phyloP scores from a whole-genome alignment of 2,888 invertebrate species.

The Drosophila lacicola region DNA sequence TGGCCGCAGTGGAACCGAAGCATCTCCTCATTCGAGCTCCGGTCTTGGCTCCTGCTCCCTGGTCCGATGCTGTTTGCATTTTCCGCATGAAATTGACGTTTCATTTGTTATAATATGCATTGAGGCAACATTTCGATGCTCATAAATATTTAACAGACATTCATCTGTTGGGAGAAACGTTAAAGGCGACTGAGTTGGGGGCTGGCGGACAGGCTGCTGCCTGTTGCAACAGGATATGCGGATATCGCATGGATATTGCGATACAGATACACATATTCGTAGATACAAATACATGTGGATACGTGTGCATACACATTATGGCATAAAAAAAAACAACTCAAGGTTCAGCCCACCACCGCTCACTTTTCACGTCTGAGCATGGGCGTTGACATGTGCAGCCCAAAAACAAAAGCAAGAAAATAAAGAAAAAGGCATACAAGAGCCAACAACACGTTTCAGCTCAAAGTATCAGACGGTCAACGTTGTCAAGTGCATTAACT shows the following conservation, averaged over 20 bases:
- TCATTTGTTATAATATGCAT: conserved; percentile 79
- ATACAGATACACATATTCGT: conserved; percentile 28
- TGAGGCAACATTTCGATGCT: conserved; percentile 78
- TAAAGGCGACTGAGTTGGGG: conserved; percentile 34
- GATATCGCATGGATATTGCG: conserved; percentile 38
- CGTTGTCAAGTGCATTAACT: conserved; percentile 51
- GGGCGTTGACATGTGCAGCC: conserved; percentile 53
- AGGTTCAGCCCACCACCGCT: conserved; percentile 17
- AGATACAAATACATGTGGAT: conserved; percentile 8
- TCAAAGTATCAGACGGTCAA: conserved; percentile 41
- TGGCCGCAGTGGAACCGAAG: conserved; percentile 23
- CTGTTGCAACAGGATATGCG: conserved; percentile 46
- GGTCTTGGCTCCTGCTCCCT: conserved; percentile 18
- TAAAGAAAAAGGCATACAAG: not conserved
- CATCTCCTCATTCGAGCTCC: conserved; percentile 27
- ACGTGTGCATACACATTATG: conserved; percentile 53
- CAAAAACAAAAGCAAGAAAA: conserved; percentile 13
- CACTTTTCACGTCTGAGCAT: not conserved
- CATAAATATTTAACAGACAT: conserved; percentile 78
- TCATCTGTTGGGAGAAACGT: conserved; percentile 67
- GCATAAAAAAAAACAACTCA: conserved; percentile 45
- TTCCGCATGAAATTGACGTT: conserved; percentile 76
- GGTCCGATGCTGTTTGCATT: conserved; percentile 55
- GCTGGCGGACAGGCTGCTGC: not conserved
- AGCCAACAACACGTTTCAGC: conserved; percentile 20